phyloP scores from a whole-genome alignment of 2,113 vertebrate genomes.

The Perca fluviatilis region DNA sequence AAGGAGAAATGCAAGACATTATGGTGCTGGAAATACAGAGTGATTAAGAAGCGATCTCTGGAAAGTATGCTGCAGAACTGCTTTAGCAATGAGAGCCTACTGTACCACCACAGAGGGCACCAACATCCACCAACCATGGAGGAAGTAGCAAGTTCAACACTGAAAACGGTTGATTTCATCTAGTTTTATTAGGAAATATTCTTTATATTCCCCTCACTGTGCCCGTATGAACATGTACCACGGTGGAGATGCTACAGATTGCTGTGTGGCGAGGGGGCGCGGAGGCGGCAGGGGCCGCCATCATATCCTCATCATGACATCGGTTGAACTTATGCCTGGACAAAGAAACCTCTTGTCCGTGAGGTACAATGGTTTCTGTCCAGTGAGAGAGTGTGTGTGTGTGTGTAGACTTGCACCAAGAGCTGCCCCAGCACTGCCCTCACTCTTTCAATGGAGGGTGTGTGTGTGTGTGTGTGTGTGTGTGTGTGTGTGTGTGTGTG shows the following conservation, averaged over 20 bases:
- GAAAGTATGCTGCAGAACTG: background rate
- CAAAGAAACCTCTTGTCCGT: conserved; percentile 73
- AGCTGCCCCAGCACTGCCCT: conserved; percentile 48
- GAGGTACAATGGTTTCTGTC: conserved; percentile 58
- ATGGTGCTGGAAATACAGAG: background rate
- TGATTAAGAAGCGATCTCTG: background rate
- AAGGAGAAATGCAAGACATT: conserved; percentile 1
- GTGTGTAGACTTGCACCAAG: conserved; percentile 23
- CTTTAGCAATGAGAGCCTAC: background rate
- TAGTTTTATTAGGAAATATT: background rate
- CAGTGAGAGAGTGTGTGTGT: conserved; percentile 28
- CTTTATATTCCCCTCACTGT: background rate
- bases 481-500: conserved; percentile 27
- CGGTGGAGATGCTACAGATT: background rate
- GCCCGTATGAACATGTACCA: background rate
- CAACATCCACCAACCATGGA: background rate
- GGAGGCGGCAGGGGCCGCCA: conserved; percentile 9
- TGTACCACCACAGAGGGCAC: background rate
- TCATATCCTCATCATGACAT: conserved; percentile 42
- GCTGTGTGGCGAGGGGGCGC: background rate
- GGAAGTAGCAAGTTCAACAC: background rate
- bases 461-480: conserved; percentile 10
- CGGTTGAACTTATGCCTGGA: conserved; percentile 35
- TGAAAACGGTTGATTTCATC: background rate
- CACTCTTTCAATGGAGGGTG: conserved; percentile 34